A percentile compares a stretch with the other conserved stretches of the same genome.
These are phyloP conservation scores for Azorinus chamasolen DNA, from an alignment of 2,888 invertebrate genomes.

Conservation along the genomic window DNA sequence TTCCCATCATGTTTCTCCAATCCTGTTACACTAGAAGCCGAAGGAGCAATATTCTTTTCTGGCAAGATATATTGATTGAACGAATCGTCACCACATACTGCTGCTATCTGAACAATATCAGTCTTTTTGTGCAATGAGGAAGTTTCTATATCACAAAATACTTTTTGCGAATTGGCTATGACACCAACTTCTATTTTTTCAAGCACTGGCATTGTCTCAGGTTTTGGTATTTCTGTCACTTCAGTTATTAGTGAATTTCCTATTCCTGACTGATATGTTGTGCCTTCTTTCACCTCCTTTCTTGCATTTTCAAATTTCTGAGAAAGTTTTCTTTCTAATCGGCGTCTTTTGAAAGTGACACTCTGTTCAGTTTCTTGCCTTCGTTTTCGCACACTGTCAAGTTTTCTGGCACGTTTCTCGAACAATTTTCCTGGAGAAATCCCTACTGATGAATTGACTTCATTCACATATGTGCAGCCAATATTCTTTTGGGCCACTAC, in stretches of 20 bases:
- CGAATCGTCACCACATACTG: neutral
- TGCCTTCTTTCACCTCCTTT: constrained; percentile 21
- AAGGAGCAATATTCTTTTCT: constrained; percentile 5
- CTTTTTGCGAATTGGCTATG: too few relatives aligned
- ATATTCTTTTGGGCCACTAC: constrained; percentile 30
- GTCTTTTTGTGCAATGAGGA: constrained; percentile 5
- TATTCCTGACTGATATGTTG: constrained; percentile 16
- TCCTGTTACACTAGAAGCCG: constrained; percentile 19
- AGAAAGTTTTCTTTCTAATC: constrained; percentile 6
- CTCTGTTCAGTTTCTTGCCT: too few relatives aligned
- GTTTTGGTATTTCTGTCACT: neutral
- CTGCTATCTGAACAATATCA: constrained; percentile 24
- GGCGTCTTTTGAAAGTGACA: too few relatives aligned
- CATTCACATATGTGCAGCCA: constrained; percentile 9
- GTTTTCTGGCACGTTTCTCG: neutral
- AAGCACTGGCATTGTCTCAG: neutral
- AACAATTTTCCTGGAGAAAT: constrained; percentile 18
- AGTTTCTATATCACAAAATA: constrained; percentile 34
- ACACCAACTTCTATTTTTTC: neutral
- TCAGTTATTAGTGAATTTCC: neutral
- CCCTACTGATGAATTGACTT: constrained; percentile 10
- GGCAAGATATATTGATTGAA: constrained; percentile 21
- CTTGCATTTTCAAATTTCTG: constrained; percentile 2
- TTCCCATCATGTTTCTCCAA: constrained; percentile 8
- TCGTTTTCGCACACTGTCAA: constrained; percentile 14